Conservation (phyloP, 2,797 vertebrate species). For the Oceanodroma leucorhoa region DNA sequence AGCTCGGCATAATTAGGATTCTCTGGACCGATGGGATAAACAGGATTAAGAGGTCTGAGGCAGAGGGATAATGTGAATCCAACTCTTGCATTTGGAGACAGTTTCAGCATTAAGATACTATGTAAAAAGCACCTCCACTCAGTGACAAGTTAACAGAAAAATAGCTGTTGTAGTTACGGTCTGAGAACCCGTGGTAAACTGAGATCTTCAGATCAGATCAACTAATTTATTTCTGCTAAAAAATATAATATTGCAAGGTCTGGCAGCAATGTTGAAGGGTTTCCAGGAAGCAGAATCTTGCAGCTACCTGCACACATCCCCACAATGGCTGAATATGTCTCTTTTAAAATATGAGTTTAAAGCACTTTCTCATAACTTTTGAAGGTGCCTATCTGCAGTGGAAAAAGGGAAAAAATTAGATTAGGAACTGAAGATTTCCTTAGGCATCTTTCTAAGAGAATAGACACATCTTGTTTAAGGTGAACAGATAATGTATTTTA, state of each 20-base stretch:
- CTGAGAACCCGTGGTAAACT: neutral
- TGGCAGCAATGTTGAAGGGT: neutral
- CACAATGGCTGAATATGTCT: neutral
- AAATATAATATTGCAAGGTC: neutral
- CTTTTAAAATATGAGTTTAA: neutral
- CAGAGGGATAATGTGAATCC: neutral
- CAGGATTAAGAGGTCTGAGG: neutral
- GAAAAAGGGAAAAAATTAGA: neutral
- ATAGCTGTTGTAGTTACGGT: neutral
- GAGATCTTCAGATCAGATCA: neutral
- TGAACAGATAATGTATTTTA: neutral
- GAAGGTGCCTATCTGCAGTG: neutral
- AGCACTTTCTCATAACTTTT: neutral
- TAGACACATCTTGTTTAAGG: neutral
- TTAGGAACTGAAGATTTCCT: neutral
- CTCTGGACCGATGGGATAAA: neutral
- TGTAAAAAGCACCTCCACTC: neutral
- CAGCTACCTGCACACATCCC: neutral
- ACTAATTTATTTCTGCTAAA: neutral
- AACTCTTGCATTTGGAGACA: neutral
- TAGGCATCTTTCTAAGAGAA: conserved; percentile 12
- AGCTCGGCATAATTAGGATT: neutral
- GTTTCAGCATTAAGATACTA: neutral
- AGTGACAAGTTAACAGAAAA: neutral
- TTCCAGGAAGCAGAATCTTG: neutral